Percentiles rank a stretch among this genome's conserved stretches.
These are phyloP conservation scores for Palaemon carinicauda DNA, from an alignment of 1,140 invertebrate genomes.

Conservation along the genomic window DNA sequence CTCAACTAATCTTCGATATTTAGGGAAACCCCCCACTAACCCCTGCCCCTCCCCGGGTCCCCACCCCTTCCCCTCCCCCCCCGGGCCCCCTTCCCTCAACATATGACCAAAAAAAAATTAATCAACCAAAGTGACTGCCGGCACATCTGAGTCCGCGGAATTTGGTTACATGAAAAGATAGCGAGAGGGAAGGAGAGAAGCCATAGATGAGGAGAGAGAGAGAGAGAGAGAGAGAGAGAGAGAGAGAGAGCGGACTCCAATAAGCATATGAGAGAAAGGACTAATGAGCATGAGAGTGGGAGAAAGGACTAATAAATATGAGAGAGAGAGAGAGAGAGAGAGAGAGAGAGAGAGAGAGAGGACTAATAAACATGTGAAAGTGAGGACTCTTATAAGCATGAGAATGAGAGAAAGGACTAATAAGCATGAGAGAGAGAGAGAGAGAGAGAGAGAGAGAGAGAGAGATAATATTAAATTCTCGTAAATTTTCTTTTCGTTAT, in stretches of 20 bases:
- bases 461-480: background rate
- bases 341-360: background rate
- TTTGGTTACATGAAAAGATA: background rate
- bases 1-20: no score
- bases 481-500: no score
- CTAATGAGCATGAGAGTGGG: background rate
- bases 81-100: no score
- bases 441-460: background rate
- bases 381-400: no score
- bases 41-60: no score
- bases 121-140: background rate
- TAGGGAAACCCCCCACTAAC: no score
- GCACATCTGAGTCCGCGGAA: background rate
- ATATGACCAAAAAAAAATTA: background rate
- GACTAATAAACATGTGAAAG: no score
- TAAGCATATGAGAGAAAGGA: background rate
- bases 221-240: background rate
- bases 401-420: no score
- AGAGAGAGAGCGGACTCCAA: background rate
- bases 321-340: background rate
- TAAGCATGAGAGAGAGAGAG: background rate
- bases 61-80: no score
- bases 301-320: background rate
- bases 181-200: background rate
- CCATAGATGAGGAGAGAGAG: background rate